Base-by-base conservation (phyloP, 2,797 vertebrate genomes). In the Hylomyscus alleni region DNA sequence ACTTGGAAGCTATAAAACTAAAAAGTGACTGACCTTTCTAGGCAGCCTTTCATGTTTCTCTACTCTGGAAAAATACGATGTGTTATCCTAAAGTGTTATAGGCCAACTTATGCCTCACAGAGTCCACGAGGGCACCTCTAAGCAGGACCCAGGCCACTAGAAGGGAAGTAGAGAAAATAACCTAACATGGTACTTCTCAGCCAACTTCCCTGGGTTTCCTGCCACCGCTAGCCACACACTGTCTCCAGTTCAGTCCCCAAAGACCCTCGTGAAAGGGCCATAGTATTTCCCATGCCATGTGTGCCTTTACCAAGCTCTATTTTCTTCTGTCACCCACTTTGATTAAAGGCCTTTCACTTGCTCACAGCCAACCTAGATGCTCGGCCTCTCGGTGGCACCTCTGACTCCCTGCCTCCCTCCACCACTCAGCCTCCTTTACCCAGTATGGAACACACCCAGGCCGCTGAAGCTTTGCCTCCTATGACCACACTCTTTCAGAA, bases 11-110 rank as follows among this genome's bases (percentile, higher is more conserved):
- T 80, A 78, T 83, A 90, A 89, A 90, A 88, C 60, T 81, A 19
- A 92, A 86, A 93, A 83, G 69, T n/a, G n/a, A 93, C 76, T n/a
- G 67, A 65, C 14, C 31, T 95, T 93, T 95, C 34, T 20, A 37
- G 34, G n/a, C 2, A 6, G 73, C 19, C 90, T 67, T 92, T 91
- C 56, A 89, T 73, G 7, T 20, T 40, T 67, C 26, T 58, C 40
- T 15, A 69, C 50, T 62, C 72, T 77, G 20, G 69, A 72, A 89
- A 85, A 83, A 92, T 52, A 54, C 20, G 65, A 60, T 90, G 34
- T 88, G 19, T 65, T 14, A 52, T 22, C 34, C 83, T 5, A 69
- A 54, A 56, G 19, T 29, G 67, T 96, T 67, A 89, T 15, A 91
- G 62, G 92, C 69, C 60, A 92, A 84, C 31, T 69, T 50, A 58